Evolutionary conservation across 2,888 invertebrate genomes (phyloP).

Genomic region (Pandemis corylana): DNA sequence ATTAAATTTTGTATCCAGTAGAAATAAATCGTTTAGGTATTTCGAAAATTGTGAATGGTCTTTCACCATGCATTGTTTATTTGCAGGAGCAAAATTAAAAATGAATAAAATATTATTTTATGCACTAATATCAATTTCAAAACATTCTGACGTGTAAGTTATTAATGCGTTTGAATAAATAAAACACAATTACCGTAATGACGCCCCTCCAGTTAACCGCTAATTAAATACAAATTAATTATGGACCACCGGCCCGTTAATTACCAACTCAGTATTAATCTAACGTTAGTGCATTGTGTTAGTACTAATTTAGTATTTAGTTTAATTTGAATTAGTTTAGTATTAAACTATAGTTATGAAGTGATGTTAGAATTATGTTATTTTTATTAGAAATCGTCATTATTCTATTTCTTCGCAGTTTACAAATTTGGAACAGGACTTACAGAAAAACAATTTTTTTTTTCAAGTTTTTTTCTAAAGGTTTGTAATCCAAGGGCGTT

Average conservation of each 20-base stretch:
- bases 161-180: background rate
- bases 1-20: no score
- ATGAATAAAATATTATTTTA: no score
- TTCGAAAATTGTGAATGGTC: no score
- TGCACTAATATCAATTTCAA: background rate
- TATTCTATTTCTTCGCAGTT: no score
- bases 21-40: no score
- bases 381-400: background rate
- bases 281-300: conserved; percentile 11
- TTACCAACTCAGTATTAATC: conserved; percentile 5
- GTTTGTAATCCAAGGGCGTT: no score
- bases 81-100: no score
- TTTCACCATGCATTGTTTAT: no score
- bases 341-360: background rate
- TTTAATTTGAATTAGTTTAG: conserved; percentile 7
- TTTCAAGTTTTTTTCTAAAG: no score
- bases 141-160: background rate
- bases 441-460: no score
- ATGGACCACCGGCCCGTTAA: conserved; percentile 7
- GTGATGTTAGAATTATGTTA: background rate
- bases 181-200: background rate
- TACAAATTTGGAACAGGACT: no score
- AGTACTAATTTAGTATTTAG: conserved; percentile 18
- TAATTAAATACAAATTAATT: background rate
- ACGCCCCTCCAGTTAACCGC: background rate